A percentile compares a stretch with the other conserved stretches of the same genome.
These are phyloP conservation scores for Drosophila antonietae DNA, from an alignment of 2,888 invertebrate species.

Conservation along the genomic window DNA sequence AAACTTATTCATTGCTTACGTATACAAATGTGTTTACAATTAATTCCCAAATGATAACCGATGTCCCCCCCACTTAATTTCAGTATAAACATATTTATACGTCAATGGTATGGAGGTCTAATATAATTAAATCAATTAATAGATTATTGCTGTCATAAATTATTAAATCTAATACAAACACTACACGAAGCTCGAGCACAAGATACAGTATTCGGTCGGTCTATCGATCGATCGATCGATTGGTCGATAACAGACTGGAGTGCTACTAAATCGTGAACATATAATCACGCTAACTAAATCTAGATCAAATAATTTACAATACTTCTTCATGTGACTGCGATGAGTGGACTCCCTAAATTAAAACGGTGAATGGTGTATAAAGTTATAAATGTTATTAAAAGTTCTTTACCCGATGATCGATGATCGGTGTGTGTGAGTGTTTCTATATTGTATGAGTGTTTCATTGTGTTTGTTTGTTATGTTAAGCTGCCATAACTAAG, in stretches of 20 bases:
- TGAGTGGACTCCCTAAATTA: conserved; percentile 59
- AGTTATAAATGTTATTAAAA: conserved; percentile 24
- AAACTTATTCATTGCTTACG: conserved; percentile 51
- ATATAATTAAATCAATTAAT: conserved; percentile 69
- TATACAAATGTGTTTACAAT: conserved; percentile 38
- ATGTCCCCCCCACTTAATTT: conserved; percentile 14
- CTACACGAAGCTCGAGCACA: conserved; percentile 47
- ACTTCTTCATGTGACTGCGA: conserved; percentile 73
- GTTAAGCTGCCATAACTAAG: conserved; percentile 39
- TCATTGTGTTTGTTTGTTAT: conserved; percentile 26
- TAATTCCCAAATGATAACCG: conserved; percentile 50
- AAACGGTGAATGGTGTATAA: conserved; percentile 17
- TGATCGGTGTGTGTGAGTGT: conserved; percentile 18
- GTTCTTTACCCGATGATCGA: conserved; percentile 23
- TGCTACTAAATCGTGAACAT: conserved; percentile 56
- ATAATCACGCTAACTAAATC: conserved; percentile 64
- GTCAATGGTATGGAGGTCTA: conserved; percentile 20
- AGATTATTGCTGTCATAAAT: conserved; percentile 77
- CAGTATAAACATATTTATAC: conserved; percentile 28
- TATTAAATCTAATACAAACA: conserved; percentile 75
- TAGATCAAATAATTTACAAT: conserved; percentile 77
- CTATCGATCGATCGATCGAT: conserved; percentile 38
- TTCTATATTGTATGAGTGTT: conserved; percentile 15
- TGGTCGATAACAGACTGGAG: conserved; percentile 54
- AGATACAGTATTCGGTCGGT: conserved; percentile 39